These are phyloP conservation scores for Kradibia gibbosae DNA, from an alignment of 1,140 invertebrate species.

Conservation along the genomic window DNA sequence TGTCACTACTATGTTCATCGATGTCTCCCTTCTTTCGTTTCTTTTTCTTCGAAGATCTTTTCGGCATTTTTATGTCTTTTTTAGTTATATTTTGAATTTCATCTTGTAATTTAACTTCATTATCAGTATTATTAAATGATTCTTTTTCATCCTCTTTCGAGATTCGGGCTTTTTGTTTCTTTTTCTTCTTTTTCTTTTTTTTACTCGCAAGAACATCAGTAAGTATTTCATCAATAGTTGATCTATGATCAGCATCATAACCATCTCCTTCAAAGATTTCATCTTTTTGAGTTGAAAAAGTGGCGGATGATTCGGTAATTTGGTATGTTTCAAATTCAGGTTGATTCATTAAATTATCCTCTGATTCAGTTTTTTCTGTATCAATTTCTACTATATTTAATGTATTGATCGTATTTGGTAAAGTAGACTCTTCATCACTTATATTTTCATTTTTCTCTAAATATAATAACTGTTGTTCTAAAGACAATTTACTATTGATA, in stretches of 20 bases:
- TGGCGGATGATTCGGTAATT: slow-evolving; percentile 68
- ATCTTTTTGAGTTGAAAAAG: slow-evolving; percentile 68
- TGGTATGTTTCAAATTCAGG: slow-evolving; percentile 73
- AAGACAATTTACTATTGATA: slow-evolving; percentile 63
- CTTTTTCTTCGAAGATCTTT: slow-evolving; percentile 54
- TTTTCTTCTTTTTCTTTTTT: slow-evolving; percentile 74
- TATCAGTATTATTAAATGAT: slow-evolving; percentile 60
- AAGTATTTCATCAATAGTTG: slow-evolving; percentile 73
- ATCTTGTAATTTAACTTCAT: slow-evolving; percentile 63
- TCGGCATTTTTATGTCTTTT: slow-evolving; percentile 53
- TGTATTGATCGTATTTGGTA: slow-evolving; percentile 72
- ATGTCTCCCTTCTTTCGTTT: slow-evolving; percentile 58
- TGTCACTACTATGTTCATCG: slow-evolving; percentile 58
- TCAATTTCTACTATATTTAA: slow-evolving; percentile 77
- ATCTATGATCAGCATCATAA: slow-evolving; percentile 76
- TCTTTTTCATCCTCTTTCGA: slow-evolving; percentile 62
- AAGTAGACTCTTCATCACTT: slow-evolving; percentile 62
- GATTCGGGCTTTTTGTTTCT: slow-evolving; percentile 72
- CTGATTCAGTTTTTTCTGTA: slow-evolving; percentile 68
- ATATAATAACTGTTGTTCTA: slow-evolving; percentile 58
- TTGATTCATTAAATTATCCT: slow-evolving; percentile 69
- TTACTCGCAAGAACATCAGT: slow-evolving; percentile 61
- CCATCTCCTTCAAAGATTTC: slow-evolving; percentile 68
- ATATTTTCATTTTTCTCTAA: slow-evolving; percentile 57
- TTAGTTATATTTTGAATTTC: slow-evolving; percentile 56